These are phyloP conservation scores for Nothoprocta perdicaria DNA, from an alignment of 2,113 vertebrate genomes.

Conservation along the genomic window DNA sequence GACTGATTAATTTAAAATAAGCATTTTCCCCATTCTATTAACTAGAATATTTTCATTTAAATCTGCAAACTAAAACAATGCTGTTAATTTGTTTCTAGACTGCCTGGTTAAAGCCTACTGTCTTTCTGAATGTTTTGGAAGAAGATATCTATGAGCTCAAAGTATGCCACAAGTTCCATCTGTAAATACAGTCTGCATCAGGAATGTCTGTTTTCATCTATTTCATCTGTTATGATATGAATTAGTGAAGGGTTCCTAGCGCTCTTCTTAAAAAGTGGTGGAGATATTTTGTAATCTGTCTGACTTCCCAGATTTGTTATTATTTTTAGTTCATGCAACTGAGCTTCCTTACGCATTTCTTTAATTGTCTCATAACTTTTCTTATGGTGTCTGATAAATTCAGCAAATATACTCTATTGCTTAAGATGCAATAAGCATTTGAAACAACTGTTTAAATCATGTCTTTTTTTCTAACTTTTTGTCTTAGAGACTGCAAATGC, in stretches of 20 bases:
- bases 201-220: background rate
- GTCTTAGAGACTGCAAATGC: background rate
- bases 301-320: background rate
- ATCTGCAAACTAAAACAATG: background rate
- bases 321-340: background rate
- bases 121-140: background rate
- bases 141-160: background rate
- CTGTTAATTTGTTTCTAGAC: background rate
- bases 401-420: background rate
- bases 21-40: background rate
- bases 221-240: background rate
- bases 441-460: background rate
- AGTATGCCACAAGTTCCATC: rapidly evolving
- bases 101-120: background rate
- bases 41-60: background rate
- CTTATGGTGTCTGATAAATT: background rate
- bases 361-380: background rate
- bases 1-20: background rate
- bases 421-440: background rate
- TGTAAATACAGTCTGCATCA: background rate
- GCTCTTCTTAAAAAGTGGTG: background rate
- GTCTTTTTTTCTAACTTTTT: background rate
- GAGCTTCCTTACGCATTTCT: background rate
- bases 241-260: background rate
- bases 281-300: background rate